Base-by-base conservation (phyloP, 2,113 vertebrate genomes). In the Ochotona curzoniae region DNA sequence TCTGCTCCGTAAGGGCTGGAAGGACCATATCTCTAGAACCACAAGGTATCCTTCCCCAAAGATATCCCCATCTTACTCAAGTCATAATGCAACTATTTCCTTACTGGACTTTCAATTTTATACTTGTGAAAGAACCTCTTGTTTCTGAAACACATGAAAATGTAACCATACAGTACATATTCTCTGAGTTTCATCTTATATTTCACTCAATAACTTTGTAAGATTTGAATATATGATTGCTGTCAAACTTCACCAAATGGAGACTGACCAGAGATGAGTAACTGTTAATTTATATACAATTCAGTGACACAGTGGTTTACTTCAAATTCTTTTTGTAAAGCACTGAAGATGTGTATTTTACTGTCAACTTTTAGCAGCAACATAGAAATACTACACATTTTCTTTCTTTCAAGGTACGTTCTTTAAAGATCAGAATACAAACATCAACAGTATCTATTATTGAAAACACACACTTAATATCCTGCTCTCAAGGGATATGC, bases 341-440 rank as follows among this genome's bases (percentile, higher is more conserved):
- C 38, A 44, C 38, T 44, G 38, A 44, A 44, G 38, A 4, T 44
- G 38, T 44, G 38, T 44, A 44, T 44, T 44, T 44, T 44, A 44
- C 38, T 79, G 4, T 64, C n/a, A 83, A 61, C 63, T 79, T n/a
- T 79, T n/a, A 78, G 70, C 18, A 79, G 54, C 21, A 25, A 78
- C 26, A 51, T 20, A 10, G 18, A 7, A 3, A 57, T 64, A 60
- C 32, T 38, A 86, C 7, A 81, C 75, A 49, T 74, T 67, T 90
- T 71, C 80, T 60, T 82, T 82, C 32, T n/a, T 82, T 69, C 44
- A 63, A 76, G 15, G 15, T 76, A 88, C 57, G 25, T 71, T 87
- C 32, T n/a, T 70, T 94, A 76, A 91, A 91, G 82, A 87, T 47
- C 26, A 76, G 21, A 78, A 49, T 25, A 89, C 14, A 87, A 5